Percentiles rank a stretch among this genome's conserved stretches.
phyloP scores from a whole-genome alignment of 2,888 invertebrate genomes.

The Coremacera marginata region DNA sequence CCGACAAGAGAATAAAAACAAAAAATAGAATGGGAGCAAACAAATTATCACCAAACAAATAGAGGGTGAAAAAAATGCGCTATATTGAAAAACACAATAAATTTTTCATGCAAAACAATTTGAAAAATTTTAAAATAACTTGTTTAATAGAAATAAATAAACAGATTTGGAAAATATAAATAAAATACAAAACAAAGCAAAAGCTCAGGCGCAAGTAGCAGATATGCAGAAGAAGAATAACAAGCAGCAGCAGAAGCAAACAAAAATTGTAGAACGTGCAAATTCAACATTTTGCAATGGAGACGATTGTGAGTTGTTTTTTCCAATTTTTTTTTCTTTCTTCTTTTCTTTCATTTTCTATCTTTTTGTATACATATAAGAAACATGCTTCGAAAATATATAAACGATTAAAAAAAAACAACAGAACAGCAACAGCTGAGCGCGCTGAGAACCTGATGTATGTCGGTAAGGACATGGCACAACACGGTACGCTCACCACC shows the following conservation, averaged over 20 bases:
- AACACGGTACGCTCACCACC: neutral
- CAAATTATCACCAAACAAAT: no score
- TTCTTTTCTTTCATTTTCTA: neutral
- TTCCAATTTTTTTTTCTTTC: neutral
- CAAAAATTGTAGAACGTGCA: slow-evolving; percentile 1
- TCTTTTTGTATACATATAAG: neutral
- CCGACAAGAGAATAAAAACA: neutral
- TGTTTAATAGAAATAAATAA: neutral
- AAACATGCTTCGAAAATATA: neutral
- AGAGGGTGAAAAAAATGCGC: neutral
- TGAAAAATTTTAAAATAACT: neutral
- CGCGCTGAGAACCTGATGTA: neutral
- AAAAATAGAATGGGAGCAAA: neutral
- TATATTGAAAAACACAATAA: neutral
- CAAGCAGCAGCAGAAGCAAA: no score
- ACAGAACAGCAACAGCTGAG: neutral
- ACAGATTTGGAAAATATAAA: neutral
- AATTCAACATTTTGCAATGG: slow-evolving; percentile 8
- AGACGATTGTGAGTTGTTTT: neutral
- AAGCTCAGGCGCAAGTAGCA: neutral
- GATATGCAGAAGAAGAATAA: neutral
- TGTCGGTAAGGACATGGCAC: neutral
- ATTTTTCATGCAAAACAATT: neutral
- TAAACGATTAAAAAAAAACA: neutral
- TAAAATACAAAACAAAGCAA: neutral